phyloP scores from a whole-genome alignment of 1,140 invertebrate species.

The Plectrocnemia conspersa region DNA sequence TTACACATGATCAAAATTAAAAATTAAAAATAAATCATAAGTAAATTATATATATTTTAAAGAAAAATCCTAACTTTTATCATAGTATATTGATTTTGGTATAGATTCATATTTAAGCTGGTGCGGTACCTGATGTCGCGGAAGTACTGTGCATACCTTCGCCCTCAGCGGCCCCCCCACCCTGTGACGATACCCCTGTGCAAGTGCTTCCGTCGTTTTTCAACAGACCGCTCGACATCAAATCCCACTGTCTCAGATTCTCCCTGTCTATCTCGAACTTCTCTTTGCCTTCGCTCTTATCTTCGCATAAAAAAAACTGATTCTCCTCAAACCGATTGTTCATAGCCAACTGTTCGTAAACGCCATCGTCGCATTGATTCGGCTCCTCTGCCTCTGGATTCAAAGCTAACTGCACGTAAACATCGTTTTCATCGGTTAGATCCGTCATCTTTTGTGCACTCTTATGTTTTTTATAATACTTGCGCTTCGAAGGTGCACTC shows the following conservation, averaged over 20 bases:
- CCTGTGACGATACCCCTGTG: constrained; percentile 43
- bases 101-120: constrained; percentile 1
- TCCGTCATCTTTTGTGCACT: constrained; percentile 9
- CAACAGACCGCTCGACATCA: constrained; percentile 71
- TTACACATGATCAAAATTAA: not conserved
- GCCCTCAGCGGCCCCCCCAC: constrained; percentile 47
- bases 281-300: constrained; percentile 39
- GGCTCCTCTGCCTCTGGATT: constrained; percentile 30
- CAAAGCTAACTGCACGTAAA: constrained; percentile 55
- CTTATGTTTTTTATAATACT: constrained; percentile 27
- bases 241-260: constrained; percentile 80
- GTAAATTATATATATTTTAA: not conserved
- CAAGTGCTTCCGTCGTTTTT: constrained; percentile 49
- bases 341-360: constrained; percentile 48
- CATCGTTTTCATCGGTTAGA: constrained; percentile 50
- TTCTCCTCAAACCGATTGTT: constrained; percentile 38
- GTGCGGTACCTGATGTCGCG: constrained; percentile 31
- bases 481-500: constrained; percentile 19
- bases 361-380: constrained; percentile 44
- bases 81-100: not conserved
- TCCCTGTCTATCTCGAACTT: constrained; percentile 72
- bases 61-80: no score
- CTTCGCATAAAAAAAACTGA: constrained; percentile 33
- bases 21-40: not conserved
- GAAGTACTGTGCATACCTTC: constrained; percentile 39